These are phyloP conservation scores for Cololabis saira DNA, from an alignment of 2,113 vertebrate species.

Conservation along the genomic window DNA sequence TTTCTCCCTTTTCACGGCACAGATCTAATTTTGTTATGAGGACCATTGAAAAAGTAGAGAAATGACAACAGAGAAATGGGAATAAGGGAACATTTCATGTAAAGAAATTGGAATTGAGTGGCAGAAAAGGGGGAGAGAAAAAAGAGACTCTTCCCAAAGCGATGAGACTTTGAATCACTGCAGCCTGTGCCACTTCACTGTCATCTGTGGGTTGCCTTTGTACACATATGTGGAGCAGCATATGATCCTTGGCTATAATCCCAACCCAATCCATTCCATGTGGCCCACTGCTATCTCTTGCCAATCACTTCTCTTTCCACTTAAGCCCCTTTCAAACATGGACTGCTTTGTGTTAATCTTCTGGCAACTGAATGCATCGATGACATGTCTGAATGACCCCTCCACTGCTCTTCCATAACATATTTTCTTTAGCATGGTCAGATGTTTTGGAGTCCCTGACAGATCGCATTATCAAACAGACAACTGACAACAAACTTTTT, in stretches of 20 bases:
- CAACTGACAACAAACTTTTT: too few relatives aligned
- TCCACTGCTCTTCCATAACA: too few relatives aligned
- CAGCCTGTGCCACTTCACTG: slow-evolving; percentile 59
- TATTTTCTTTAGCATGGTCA: too few relatives aligned
- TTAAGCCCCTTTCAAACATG: not conserved
- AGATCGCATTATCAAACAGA: too few relatives aligned
- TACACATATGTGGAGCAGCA: slow-evolving; percentile 51
- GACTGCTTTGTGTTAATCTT: too few relatives aligned
- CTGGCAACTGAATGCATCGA: too few relatives aligned
- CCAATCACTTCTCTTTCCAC: slow-evolving; percentile 2
- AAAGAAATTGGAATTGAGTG: slow-evolving; percentile 47
- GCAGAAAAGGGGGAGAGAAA: slow-evolving; percentile 33
- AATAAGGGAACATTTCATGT: slow-evolving; percentile 34
- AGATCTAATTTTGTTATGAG: slow-evolving; percentile 77
- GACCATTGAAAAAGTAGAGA: slow-evolving; percentile 28
- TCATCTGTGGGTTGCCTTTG: slow-evolving; percentile 63
- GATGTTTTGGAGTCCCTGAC: too few relatives aligned
- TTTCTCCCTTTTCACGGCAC: slow-evolving; percentile 69
- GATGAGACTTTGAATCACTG: slow-evolving; percentile 47
- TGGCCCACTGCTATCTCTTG: slow-evolving; percentile 29
- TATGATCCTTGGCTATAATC: slow-evolving; percentile 56
- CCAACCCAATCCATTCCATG: slow-evolving; percentile 39
- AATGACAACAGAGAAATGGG: slow-evolving; percentile 52
- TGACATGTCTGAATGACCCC: too few relatives aligned
- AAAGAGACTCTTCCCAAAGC: slow-evolving; percentile 53